phyloP scores from a whole-genome alignment of 2,888 invertebrate genomes.

The Ditylenchus weischeri region DNA sequence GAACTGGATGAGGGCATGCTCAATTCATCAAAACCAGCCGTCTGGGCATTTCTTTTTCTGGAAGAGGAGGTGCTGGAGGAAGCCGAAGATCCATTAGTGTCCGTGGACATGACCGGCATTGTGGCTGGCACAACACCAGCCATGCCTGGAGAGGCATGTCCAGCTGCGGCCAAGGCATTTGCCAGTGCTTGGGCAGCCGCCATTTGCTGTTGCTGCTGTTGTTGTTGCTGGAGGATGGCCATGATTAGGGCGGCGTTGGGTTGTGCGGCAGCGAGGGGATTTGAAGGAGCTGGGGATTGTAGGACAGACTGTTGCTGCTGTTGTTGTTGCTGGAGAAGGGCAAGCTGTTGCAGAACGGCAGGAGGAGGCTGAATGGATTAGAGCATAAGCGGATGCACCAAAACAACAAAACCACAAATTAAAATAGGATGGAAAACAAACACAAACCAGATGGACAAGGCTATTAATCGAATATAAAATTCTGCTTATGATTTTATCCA shows the following conservation, averaged over 20 bases:
- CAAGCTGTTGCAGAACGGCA: conserved; percentile 42
- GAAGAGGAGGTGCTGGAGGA: conserved; percentile 2
- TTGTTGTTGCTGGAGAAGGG: conserved; percentile 43
- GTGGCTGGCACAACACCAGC: background rate
- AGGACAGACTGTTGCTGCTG: conserved; percentile 47
- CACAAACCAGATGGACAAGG: conserved; percentile 6
- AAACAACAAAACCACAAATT: conserved; percentile 21
- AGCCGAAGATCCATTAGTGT: background rate
- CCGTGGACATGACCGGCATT: background rate
- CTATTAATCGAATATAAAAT: too few species aligned
- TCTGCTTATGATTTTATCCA: background rate
- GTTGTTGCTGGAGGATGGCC: conserved; percentile 19
- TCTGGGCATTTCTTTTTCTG: conserved; percentile 14
- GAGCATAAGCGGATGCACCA: conserved; percentile 10
- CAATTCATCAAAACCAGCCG: conserved; percentile 10
- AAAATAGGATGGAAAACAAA: conserved; percentile 6
- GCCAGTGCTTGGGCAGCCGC: conserved; percentile 8
- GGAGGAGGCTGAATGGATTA: conserved; percentile 39
- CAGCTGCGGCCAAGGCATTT: background rate
- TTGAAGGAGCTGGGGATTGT: conserved; percentile 27
- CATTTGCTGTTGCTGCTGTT: conserved; percentile 21
- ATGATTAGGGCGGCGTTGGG: conserved; percentile 15
- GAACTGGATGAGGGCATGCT: background rate
- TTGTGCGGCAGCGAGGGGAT: conserved; percentile 12
- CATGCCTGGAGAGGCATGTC: background rate